Evolutionary conservation across 2,797 vertebrate species (phyloP), one percentile per base, ranked within the genome.

Genomic region (Peromyscus attwateri): DNA sequence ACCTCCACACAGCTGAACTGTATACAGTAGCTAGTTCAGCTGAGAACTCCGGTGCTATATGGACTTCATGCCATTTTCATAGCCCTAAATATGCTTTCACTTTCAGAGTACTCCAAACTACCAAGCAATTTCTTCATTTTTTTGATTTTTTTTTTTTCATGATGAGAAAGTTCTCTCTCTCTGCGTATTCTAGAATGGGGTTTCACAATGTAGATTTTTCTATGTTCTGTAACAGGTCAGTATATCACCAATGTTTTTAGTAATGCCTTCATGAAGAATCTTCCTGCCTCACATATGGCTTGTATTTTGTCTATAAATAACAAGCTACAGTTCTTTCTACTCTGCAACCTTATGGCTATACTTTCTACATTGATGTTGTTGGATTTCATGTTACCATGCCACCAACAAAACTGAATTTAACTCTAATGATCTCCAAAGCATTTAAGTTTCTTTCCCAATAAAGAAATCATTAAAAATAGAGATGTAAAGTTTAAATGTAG

Each of bases 151-250:
- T 76, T 71, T 66, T 79, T 73, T 93, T 62, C 55, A 95, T 79
- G 92, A 97, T 75, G 71, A 82, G 87, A 80, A 92, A 96, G n/a
- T 95, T 83, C 90, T 97, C 37, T 97, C 90, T 94, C 57, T 46
- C 19, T 60, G 1, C 10, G 43, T 81, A 0, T 85, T 52, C 40
- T 85, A 75, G 57, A 3, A 84, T 95, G 49, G 70, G 90, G 57
- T 96, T 97, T 93, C 60, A 96, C 95, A 82, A 23, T 14, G 19
- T 4, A 84, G 17, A 55, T 14, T 87, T 96, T 96, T 97, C 92
- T 5, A 4, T 80, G 97, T 96, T 97, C 89, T 84, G 93, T 98
- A 46, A 52, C 79, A 97, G 92, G 96, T 95, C 19, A 96, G 62
- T 92, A 90, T n/a, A 76, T 90, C 43, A 76, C 37, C 60, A 81